Base-by-base conservation (phyloP, 2,113 vertebrate species). In the Phylloscopus trochilus region DNA sequence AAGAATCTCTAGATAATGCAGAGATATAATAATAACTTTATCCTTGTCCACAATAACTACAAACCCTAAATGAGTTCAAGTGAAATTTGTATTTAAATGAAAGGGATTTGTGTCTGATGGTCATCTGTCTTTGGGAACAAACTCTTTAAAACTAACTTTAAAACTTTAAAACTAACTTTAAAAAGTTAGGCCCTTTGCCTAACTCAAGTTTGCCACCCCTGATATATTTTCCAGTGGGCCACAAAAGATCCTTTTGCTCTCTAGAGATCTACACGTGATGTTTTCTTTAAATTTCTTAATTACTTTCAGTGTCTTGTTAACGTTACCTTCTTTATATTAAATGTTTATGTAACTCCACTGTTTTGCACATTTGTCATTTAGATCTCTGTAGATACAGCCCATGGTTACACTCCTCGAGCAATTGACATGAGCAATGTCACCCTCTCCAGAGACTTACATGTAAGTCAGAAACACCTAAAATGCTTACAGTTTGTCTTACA, bases 391-490 rank as follows among this genome's bases (percentile, higher is more conserved):
- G 99, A 99, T 83, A 98, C 98, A 58, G 97, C 98, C 55, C 97
- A 99, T 74, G 98, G 98, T 7, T 99, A 99, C 78, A 98, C 97
- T 56, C 99, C 99, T 14, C 98, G 99, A 91, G 99, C 99, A 22
- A 98, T 99, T 16, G 99, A 99, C 83, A 99, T 99, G 99, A 99
- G 99, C 97, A 99, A 99, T 7, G 99, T 99, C 10, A 99, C 99
- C 0, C 98, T 99, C 60, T 99, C 99, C 87, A 98, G 99, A 97
- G 99, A 99, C 55, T 90, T 99, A 87, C 98, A 99, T 77, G 99
- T 99, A 97, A 98, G 99, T 98, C 26, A 81, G 39, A 78, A 87
- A 47, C 18, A 55, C 8, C 67, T 83, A 27, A 66, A 85, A 27
- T 78, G 15, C n/a, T 35, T 77, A 9, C 2, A 1, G 49, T 60